These are phyloP conservation scores for Hippasteria phrygiana DNA, from an alignment of 53 echinoderm and acorn worm species.

Conservation along the genomic window DNA sequence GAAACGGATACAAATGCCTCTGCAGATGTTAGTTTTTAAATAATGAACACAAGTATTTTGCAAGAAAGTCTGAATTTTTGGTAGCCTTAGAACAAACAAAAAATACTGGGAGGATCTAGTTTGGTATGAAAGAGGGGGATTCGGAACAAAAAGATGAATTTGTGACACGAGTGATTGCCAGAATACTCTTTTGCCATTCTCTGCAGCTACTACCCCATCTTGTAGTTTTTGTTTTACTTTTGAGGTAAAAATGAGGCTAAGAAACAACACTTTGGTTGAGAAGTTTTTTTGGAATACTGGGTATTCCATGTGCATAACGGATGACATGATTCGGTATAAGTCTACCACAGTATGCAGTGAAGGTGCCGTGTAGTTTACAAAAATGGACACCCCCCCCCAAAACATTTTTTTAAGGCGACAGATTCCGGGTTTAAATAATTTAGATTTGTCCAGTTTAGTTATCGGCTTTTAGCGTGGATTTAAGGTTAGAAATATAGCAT, in stretches of 20 bases:
- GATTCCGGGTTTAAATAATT: neutral
- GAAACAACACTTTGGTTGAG: neutral
- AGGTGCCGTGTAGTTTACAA: constrained; percentile 24
- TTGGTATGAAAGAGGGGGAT: too few species aligned
- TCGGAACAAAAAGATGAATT: too few species aligned
- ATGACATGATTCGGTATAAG: constrained; percentile 3
- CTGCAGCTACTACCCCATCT: too few species aligned
- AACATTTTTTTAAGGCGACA: too few species aligned
- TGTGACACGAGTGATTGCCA: too few species aligned
- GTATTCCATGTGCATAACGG: constrained; percentile 15
- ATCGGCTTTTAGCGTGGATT: neutral
- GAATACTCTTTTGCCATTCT: too few species aligned
- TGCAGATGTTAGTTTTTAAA: too few species aligned
- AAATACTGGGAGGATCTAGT: too few species aligned
- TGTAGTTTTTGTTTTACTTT: constrained; percentile 33
- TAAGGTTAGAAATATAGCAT: constrained; percentile 47
- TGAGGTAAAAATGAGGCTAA: constrained; percentile 25
- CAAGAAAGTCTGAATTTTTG: too few species aligned
- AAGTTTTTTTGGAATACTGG: constrained; percentile 9
- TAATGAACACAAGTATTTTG: too few species aligned
- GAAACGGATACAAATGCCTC: neutral
- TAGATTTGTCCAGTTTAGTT: constrained; percentile 42
- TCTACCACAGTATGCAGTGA: constrained; percentile 42
- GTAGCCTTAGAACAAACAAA: too few species aligned
- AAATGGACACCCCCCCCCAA: too few species aligned